Percentiles rank a stretch among this genome's conserved stretches.
Evolutionary conservation across 2,797 vertebrate genomes (phyloP).

Genomic region (Alectoris magna): DNA sequence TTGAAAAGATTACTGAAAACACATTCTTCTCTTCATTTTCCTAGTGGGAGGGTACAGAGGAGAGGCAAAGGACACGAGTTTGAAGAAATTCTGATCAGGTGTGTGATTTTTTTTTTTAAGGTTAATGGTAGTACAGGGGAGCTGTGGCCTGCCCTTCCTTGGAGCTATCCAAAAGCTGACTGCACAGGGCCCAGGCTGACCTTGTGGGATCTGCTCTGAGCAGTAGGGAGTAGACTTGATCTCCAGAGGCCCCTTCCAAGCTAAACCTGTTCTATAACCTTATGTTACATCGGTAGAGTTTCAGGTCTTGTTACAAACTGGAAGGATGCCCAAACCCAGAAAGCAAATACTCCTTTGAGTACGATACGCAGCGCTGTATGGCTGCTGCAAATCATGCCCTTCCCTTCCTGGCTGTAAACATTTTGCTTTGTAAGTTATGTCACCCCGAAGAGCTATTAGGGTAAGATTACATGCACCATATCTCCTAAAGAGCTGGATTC

Average conservation of each 20-base stretch:
- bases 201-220: not conserved
- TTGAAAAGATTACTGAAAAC: not conserved
- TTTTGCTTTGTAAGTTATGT: not conserved
- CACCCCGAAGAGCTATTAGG: not conserved
- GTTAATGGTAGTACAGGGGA: rapidly evolving
- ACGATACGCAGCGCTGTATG: not conserved
- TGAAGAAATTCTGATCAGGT: not conserved
- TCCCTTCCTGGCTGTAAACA: not conserved
- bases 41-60: not conserved
- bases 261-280: not conserved
- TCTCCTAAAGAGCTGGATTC: not conserved
- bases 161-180: not conserved
- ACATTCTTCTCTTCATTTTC: not conserved
- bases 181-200: not conserved
- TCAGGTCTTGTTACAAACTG: not conserved
- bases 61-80: not conserved
- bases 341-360: not conserved
- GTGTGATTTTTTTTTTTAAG: not conserved
- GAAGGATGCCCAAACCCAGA: slow-evolving; percentile 8
- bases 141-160: not conserved
- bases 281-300: not conserved
- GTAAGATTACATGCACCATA: not conserved
- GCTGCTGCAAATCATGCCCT: not conserved
- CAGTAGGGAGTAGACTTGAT: not conserved
- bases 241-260: not conserved